Percentiles rank a stretch among this genome's conserved stretches.
phyloP scores from a whole-genome alignment of 1,140 invertebrate genomes.

The Drosophila ironensis region DNA sequence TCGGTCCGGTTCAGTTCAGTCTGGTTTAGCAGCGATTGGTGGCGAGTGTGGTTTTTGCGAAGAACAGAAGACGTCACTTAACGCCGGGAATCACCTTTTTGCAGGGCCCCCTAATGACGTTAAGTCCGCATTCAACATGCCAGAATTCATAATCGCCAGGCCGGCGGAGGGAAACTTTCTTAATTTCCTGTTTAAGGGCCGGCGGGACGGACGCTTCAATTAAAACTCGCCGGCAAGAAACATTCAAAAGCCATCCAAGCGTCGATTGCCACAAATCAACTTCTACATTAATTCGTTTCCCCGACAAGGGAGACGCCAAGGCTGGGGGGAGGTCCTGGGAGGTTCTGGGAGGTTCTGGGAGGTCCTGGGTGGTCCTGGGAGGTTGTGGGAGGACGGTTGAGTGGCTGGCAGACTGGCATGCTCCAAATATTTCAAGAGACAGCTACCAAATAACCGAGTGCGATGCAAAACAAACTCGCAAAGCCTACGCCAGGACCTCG shows the following conservation, averaged over 20 bases:
- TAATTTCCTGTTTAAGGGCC: slow-evolving; percentile 62
- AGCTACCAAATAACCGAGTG: slow-evolving; percentile 28
- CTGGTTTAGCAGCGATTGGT: neutral
- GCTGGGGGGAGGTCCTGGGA: neutral
- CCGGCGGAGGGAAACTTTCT: slow-evolving; percentile 51
- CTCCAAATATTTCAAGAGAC: slow-evolving; percentile 66
- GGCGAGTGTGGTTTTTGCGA: neutral
- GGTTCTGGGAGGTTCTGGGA: neutral
- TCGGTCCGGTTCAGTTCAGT: neutral
- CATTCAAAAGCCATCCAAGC: slow-evolving; percentile 50
- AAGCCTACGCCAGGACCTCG: slow-evolving; percentile 18
- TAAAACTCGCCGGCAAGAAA: slow-evolving; percentile 62
- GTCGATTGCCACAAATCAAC: slow-evolving; percentile 77
- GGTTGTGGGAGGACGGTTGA: slow-evolving; percentile 18
- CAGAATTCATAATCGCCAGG: slow-evolving; percentile 15
- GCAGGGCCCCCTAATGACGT: slow-evolving; percentile 7
- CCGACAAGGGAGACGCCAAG: slow-evolving; percentile 22
- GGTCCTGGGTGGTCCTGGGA: slow-evolving; percentile 9
- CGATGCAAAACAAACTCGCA: slow-evolving; percentile 63
- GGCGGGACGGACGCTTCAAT: slow-evolving; percentile 36
- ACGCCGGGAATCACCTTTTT: neutral
- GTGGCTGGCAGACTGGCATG: slow-evolving; percentile 60
- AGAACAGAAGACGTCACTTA: neutral
- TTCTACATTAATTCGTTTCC: slow-evolving; percentile 71
- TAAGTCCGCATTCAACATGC: neutral